These are phyloP conservation scores for Nomada hirtipes DNA, from an alignment of 2,888 invertebrate species.

Conservation along the genomic window DNA sequence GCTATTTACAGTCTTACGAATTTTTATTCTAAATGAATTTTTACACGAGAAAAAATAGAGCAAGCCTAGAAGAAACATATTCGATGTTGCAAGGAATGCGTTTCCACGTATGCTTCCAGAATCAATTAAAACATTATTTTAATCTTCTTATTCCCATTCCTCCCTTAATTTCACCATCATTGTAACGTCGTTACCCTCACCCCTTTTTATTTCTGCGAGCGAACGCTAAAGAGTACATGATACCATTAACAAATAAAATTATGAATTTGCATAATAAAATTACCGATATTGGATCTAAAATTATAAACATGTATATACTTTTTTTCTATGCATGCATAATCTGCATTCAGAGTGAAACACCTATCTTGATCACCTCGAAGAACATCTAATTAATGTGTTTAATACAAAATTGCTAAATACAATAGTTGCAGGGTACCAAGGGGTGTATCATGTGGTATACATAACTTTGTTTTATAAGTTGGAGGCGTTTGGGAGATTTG, in stretches of 20 bases:
- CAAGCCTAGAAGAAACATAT: constrained; percentile 3
- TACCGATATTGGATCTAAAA: constrained; percentile 55
- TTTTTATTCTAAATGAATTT: constrained; percentile 6
- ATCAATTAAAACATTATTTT: constrained; percentile 46
- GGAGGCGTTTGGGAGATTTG: too few relatives aligned
- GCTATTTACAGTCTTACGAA: background rate
- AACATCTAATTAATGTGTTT: background rate
- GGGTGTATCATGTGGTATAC: too few relatives aligned
- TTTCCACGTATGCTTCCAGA: constrained; percentile 57
- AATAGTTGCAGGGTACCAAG: too few relatives aligned
- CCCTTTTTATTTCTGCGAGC: constrained; percentile 46
- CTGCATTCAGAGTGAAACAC: background rate
- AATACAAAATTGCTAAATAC: too few relatives aligned
- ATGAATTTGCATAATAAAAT: constrained; percentile 75
- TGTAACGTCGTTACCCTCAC: constrained; percentile 36
- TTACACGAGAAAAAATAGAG: background rate
- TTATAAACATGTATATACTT: constrained; percentile 19
- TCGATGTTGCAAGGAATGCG: constrained; percentile 28
- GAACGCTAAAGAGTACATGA: constrained; percentile 57
- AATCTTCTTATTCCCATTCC: constrained; percentile 32
- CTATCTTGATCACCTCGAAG: background rate
- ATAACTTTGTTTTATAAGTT: too few relatives aligned
- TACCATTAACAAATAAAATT: constrained; percentile 66
- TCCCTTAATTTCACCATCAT: constrained; percentile 35
- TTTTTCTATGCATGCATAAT: constrained; percentile 24